Base-by-base conservation (phyloP, 1,140 invertebrate genomes). In the Lerema accius region DNA sequence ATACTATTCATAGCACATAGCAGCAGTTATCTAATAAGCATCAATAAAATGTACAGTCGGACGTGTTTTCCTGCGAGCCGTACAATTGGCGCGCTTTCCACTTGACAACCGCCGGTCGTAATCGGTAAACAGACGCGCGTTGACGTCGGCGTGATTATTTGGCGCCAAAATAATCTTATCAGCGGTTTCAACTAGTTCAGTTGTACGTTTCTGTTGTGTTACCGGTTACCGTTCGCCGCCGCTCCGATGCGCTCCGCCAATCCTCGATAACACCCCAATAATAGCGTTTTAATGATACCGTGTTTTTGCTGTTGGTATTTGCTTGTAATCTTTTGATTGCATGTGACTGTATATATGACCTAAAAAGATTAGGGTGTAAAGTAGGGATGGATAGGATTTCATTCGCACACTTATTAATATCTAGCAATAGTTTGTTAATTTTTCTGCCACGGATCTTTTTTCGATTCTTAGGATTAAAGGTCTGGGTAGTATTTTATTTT, bases 81-180 rank as follows among this genome's bases (percentile, higher is more conserved):
- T 48, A 37, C 35, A 51, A 51, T 55, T 55, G 50, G 50, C 37
- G 13, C 23, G n/a, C 19, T 37, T 6, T 26, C 39, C 51, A 28
- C 51, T 55, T 40, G 51, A 55, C 51, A 39, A 55, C 51, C 51
- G 51, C 17, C 19, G 15, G 3, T 42, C 51, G 37, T 55, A 55
- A 55, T 55, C 51, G 17, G 46, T 39, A 39, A 53, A 51, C 48
- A 60, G 63, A 53, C 37, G 32, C 51, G 55, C 40, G 46, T 19
- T 35, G 50, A 65, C 48, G 63, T 65, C 11, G 11, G 6, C 51
- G 48, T 48, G 48, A 59, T 51, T 32, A 51, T 49, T 68, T 65
- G 73, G 73, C 77, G 75, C 75, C 77, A 78, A 84, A 80, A 79
- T 70, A 67, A 69, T 73, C 69, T 78, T 80, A 80, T 78, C 73